Evolutionary conservation across 2,113 vertebrate species (phyloP).

Genomic region (Grus americana): DNA sequence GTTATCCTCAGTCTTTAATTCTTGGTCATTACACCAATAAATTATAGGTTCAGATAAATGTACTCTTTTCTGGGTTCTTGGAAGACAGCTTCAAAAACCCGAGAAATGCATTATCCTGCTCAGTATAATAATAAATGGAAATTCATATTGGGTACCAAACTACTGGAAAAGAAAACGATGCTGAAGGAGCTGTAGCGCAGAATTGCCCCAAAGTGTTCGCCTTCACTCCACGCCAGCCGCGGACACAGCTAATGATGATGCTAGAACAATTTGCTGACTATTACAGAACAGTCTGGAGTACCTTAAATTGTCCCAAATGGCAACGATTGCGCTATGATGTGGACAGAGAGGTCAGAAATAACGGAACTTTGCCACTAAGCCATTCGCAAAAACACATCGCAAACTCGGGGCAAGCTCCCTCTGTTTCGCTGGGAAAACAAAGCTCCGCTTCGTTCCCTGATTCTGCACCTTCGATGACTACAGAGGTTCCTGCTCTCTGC

Average conservation of each 20-base stretch:
- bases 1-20: slow-evolving; percentile 31
- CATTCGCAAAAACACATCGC: background rate
- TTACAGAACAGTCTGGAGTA: background rate
- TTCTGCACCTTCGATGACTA: background rate
- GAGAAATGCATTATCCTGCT: background rate
- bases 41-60: slow-evolving; percentile 33
- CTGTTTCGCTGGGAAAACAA: background rate
- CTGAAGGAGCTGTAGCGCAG: background rate
- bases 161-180: background rate
- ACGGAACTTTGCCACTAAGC: background rate
- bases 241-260: background rate
- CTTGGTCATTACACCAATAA: slow-evolving; percentile 1
- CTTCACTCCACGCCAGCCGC: background rate
- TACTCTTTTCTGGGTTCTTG: background rate
- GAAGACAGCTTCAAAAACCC: slow-evolving; percentile 17
- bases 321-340: background rate
- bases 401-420: background rate
- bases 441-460: background rate
- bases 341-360: slow-evolving; percentile 14
- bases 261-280: background rate
- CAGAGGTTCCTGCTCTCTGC: background rate
- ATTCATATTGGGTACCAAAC: background rate
- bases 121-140: background rate
- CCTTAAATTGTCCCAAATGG: background rate
- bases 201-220: background rate